Conservation (phyloP, 2,888 invertebrate species). For the Perizoma affinitatum region DNA sequence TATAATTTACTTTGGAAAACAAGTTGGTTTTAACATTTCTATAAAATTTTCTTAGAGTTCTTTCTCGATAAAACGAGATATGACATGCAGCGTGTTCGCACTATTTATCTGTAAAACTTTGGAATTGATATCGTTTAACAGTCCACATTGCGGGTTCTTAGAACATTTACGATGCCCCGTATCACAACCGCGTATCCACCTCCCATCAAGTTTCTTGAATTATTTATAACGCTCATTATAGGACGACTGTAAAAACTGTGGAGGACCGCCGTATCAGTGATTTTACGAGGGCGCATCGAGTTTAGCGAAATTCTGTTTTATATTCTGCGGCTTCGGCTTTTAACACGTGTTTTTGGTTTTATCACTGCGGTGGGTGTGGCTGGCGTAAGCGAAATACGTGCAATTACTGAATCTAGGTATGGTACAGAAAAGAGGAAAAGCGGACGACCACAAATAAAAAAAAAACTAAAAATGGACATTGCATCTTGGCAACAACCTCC, state of each 20-base stretch:
- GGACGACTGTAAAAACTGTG: conserved; percentile 44
- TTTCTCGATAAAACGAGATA: too few relatives aligned
- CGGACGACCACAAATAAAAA: too few relatives aligned
- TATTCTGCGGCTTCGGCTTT: conserved; percentile 25
- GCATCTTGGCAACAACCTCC: too few relatives aligned
- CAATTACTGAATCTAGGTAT: not conserved
- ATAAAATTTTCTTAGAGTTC: too few relatives aligned
- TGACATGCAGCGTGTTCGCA: too few relatives aligned
- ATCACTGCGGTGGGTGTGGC: conserved; percentile 17
- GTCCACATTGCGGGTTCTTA: conserved; percentile 2
- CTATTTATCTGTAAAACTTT: too few relatives aligned
- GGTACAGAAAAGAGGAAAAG: too few relatives aligned
- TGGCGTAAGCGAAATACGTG: conserved; percentile 4
- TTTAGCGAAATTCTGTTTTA: conserved; percentile 17
- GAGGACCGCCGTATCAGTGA: conserved; percentile 41
- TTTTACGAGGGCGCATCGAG: conserved; percentile 42
- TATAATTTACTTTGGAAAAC: too few relatives aligned
- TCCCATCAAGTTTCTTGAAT: conserved; percentile 41
- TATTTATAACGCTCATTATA: conserved; percentile 43
- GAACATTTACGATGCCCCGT: conserved; percentile 20
- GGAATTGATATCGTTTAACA: too few relatives aligned
- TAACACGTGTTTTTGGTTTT: conserved; percentile 34
- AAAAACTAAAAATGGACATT: too few relatives aligned
- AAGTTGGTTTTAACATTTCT: too few relatives aligned
- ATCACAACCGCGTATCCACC: conserved; percentile 27